These are phyloP conservation scores for Montifringilla adamsi DNA, from an alignment of 2,113 vertebrate species.

Conservation along the genomic window DNA sequence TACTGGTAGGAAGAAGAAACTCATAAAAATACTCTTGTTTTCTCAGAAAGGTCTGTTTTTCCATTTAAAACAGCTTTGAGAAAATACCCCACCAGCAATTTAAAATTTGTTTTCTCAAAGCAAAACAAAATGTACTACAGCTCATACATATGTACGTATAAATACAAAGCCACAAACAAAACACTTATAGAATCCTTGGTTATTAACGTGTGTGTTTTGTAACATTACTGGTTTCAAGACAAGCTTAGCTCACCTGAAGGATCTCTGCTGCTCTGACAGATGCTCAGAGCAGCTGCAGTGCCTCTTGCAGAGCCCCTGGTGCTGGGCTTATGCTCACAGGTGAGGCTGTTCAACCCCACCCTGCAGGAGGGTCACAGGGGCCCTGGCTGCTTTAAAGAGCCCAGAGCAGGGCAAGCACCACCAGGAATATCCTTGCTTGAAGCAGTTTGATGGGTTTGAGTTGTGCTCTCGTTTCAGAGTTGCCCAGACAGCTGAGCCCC, in stretches of 20 bases:
- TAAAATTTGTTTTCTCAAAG: background rate
- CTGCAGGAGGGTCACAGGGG: background rate
- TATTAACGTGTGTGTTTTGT: background rate
- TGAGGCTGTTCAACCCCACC: background rate
- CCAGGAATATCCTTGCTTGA: accelerated
- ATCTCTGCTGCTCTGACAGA: background rate
- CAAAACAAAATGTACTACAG: background rate
- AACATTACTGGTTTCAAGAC: background rate
- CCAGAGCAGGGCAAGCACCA: background rate
- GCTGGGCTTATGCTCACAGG: background rate
- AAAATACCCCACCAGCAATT: background rate
- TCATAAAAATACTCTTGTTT: background rate
- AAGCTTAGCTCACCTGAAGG: background rate
- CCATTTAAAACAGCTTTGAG: background rate
- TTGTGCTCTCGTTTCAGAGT: background rate
- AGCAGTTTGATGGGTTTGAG: background rate
- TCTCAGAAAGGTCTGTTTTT: background rate
- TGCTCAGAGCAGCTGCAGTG: background rate
- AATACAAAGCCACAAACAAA: background rate
- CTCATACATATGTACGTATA: background rate
- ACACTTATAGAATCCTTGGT: background rate
- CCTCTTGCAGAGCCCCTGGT: background rate
- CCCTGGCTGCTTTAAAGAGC: background rate
- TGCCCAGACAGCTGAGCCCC: background rate
- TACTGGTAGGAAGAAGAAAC: background rate